Percentiles rank a stretch among this genome's conserved stretches.
These are phyloP conservation scores for Nasonovia ribisnigri DNA, from an alignment of 2,888 invertebrate species.

Conservation along the genomic window DNA sequence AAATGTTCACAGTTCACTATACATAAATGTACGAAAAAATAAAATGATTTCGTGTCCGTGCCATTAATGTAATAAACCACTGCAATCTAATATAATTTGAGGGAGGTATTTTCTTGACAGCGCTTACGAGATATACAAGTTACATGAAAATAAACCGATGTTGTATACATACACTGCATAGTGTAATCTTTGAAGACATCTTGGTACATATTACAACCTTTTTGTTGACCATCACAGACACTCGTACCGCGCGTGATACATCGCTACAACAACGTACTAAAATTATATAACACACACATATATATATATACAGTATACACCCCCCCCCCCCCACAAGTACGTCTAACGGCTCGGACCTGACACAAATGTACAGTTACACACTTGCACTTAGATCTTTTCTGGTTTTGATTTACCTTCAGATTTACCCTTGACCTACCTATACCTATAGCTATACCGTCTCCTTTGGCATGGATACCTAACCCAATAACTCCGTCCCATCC, in stretches of 20 bases:
- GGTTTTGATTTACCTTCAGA: slow-evolving; percentile 58
- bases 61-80: neutral
- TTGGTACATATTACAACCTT: slow-evolving; percentile 34
- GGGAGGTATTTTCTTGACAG: slow-evolving; percentile 11
- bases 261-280: neutral
- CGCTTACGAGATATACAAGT: neutral
- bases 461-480: slow-evolving; percentile 48
- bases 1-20: neutral
- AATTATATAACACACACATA: neutral
- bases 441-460: slow-evolving; percentile 7
- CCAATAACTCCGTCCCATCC: neutral
- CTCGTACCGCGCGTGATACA: neutral
- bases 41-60: slow-evolving; percentile 11
- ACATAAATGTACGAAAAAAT: neutral
- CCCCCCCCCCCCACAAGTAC: neutral
- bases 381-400: slow-evolving; percentile 58
- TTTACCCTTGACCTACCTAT: slow-evolving; percentile 44
- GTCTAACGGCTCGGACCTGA: slow-evolving; percentile 50
- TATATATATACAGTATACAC: neutral
- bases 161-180: neutral
- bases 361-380: slow-evolving; percentile 58
- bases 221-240: neutral
- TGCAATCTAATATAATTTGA: slow-evolving; percentile 14
- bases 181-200: neutral
- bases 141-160: neutral